Percentiles rank a stretch among this genome's conserved stretches.
Evolutionary conservation across 1,140 invertebrate genomes (phyloP).

Genomic region (Hyposmocoma kahamanoa): DNA sequence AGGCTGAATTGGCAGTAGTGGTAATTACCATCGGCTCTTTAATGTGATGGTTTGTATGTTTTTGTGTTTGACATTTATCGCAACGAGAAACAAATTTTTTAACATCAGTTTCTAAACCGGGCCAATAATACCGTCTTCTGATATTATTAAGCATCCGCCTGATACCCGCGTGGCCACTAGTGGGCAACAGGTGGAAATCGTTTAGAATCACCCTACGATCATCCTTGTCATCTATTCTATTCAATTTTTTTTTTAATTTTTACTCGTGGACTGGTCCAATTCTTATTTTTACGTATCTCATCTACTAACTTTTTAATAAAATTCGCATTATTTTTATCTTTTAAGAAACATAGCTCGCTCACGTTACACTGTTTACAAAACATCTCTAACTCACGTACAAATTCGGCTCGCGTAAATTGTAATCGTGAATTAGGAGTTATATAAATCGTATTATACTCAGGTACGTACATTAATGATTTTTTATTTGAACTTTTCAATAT

Average conservation of each 20-base stretch:
- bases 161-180: constrained; percentile 5
- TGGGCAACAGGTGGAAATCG: constrained; percentile 5
- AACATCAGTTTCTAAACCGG: constrained; percentile 4
- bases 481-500: not conserved
- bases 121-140: constrained; percentile 2
- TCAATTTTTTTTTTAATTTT: not conserved
- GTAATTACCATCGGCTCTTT: constrained; percentile 3
- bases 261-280: constrained; percentile 1
- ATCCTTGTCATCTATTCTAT: not conserved
- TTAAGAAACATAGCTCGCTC: not conserved
- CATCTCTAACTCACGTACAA: not conserved
- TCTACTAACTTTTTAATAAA: not conserved
- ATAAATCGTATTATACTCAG: not conserved
- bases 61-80: constrained; percentile 6
- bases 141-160: constrained; percentile 5
- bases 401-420: not conserved
- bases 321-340: not conserved
- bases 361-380: not conserved
- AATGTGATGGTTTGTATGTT: not conserved
- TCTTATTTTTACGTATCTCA: not conserved
- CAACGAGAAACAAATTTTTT: not conserved
- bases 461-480: not conserved
- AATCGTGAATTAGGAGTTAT: not conserved
- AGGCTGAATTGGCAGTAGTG: not conserved
- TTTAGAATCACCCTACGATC: constrained; percentile 3